These are phyloP conservation scores for Probaryconus sp. DNA, from an alignment of 1,140 invertebrate genomes.

Conservation along the genomic window DNA sequence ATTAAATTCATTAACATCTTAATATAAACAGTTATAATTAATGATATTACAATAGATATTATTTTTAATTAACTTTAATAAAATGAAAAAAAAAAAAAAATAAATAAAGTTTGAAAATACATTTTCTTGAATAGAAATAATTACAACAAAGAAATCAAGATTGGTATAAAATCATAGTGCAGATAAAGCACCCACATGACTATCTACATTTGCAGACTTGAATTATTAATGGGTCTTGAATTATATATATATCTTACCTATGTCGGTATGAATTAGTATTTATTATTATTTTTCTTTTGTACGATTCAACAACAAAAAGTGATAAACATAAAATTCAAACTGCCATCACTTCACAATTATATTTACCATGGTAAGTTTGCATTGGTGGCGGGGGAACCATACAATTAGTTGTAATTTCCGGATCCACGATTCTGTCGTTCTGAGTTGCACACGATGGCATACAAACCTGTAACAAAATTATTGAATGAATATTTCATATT, in stretches of 20 bases:
- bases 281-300: conserved; percentile 13
- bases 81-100: background rate
- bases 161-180: conserved; percentile 44
- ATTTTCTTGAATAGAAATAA: background rate
- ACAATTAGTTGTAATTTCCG: conserved; percentile 70
- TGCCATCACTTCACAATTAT: conserved; percentile 17
- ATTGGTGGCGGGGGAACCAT: conserved; percentile 72
- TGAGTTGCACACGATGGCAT: conserved; percentile 69
- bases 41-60: too few relatives aligned
- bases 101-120: background rate
- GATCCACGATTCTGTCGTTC: conserved; percentile 71
- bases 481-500: conserved; percentile 28
- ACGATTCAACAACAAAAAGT: background rate
- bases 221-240: conserved; percentile 44
- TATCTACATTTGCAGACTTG: conserved; percentile 51
- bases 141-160: conserved; percentile 27
- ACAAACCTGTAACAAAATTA: conserved; percentile 66
- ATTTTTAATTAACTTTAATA: too few relatives aligned
- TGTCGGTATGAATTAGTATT: conserved; percentile 34
- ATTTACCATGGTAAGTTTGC: conserved; percentile 74
- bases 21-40: too few relatives aligned
- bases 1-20: too few relatives aligned
- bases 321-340: conserved; percentile 21
- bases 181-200: conserved; percentile 42
- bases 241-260: conserved; percentile 43